Evolutionary conservation across 2,797 vertebrate species (phyloP), one percentile per base, ranked within the genome.

Genomic region (Gallirallus australis): DNA sequence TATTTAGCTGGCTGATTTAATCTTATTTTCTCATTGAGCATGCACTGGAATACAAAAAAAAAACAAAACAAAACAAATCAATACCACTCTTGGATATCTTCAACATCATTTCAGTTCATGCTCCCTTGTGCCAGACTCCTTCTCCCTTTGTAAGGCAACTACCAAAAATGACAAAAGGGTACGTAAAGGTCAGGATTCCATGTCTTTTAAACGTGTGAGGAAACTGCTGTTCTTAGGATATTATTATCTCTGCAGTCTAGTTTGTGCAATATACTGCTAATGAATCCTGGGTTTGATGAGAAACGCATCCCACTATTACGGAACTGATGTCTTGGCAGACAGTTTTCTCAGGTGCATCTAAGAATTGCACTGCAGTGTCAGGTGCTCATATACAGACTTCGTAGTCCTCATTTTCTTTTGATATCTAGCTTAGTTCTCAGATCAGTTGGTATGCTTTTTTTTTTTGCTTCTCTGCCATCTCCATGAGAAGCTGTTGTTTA

Each of bases 1-100:
- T 82, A 96, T 94, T 93, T 89, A 86, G 63, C 80, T 76, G 73
- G 37, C 60, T 91, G 73, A 81, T 79, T 82, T 90, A 95, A 96
- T 90, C 66, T 76, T 83, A 94, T 95, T 95, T 93, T 48, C 54
- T 92, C n/a, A 79, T 24, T 90, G 73, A 96, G 70, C 73, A 76
- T 82, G 90, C 80, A 82, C 70, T 95, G 70, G 86, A 90, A 92
- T 84, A 84, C 89, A 89, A 93, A 93, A 93, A 45, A 45, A 45
- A 35, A 35, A 35, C n/a, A 45, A 7, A 8, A 8, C 42, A 19
- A 45, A 72, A 16, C 52, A 89, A 89, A 94, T 95, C 73, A 76
- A 76, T 83, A 91, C 21, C 47, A 69, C 37, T 91, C 88, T 93
- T 80, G 52, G 52, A 79, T 93, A 82, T 79, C 77, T 84, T 79